These are phyloP conservation scores for Tor tambroides DNA, from an alignment of 2,113 vertebrate genomes.

Conservation along the genomic window DNA sequence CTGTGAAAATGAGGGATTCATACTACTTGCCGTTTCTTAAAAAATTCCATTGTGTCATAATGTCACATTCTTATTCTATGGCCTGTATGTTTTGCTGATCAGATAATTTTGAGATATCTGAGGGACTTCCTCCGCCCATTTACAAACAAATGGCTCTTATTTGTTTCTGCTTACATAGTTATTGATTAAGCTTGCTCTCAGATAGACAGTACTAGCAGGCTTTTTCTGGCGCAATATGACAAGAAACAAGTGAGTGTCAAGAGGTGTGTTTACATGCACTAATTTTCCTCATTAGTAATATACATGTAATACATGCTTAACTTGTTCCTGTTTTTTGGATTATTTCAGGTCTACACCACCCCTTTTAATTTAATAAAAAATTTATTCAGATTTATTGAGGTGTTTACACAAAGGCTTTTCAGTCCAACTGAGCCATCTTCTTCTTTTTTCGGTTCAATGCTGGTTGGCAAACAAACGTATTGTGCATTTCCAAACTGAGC, in stretches of 20 bases:
- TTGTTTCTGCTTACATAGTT: background rate
- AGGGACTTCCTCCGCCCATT: background rate
- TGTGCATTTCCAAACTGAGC: background rate
- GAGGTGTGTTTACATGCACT: background rate
- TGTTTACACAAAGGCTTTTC: background rate
- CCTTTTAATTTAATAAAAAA: background rate
- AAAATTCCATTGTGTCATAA: background rate
- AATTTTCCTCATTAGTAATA: background rate
- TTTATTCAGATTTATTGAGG: background rate
- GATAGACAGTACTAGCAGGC: background rate
- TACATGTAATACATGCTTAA: background rate
- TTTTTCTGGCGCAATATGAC: conserved; percentile 4
- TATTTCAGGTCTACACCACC: background rate
- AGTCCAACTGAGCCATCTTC: background rate
- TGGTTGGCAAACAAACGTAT: background rate
- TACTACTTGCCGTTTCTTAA: background rate
- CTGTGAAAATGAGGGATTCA: background rate
- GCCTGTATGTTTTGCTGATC: background rate
- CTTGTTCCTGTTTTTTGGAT: background rate
- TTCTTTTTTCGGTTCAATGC: background rate
- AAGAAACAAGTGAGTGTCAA: background rate
- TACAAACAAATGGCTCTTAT: background rate
- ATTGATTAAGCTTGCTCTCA: conserved; percentile 12
- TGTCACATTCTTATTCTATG: background rate
- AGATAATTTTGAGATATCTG: background rate